These are phyloP conservation scores for Pammene aurita DNA, from an alignment of 2,888 invertebrate species.

Conservation along the genomic window DNA sequence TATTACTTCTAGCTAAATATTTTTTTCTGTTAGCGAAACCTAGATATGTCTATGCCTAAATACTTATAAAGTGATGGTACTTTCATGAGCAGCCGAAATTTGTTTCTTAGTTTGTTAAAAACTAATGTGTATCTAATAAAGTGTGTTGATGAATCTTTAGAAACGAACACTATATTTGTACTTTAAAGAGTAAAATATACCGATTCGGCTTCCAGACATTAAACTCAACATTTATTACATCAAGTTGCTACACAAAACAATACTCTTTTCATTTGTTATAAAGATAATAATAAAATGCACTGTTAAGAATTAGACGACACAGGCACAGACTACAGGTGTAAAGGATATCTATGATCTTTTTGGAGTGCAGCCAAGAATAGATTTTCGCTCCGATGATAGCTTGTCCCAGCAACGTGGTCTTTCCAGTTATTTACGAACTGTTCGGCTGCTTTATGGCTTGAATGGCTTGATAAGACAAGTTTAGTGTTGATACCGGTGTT, in stretches of 20 bases:
- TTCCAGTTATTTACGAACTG: conserved; percentile 29
- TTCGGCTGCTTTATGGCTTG: conserved; percentile 5
- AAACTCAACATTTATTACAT: neutral
- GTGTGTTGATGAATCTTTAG: no score
- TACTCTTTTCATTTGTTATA: neutral
- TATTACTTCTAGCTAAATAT: no score
- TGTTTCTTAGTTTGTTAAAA: no score
- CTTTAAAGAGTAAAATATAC: neutral
- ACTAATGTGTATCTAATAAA: no score
- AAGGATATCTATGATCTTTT: conserved; percentile 31
- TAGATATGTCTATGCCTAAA: no score
- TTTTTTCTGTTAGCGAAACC: no score
- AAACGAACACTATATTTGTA: neutral
- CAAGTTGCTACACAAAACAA: neutral
- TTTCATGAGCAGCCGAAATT: no score
- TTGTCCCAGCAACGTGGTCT: conserved; percentile 27
- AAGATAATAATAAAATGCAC: conserved; percentile 1
- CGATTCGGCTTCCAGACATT: conserved; percentile 4
- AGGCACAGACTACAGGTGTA: conserved; percentile 31
- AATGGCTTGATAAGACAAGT: conserved; percentile 9
- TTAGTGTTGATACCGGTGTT: no score
- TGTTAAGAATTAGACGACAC: conserved; percentile 5
- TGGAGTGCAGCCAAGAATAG: conserved; percentile 28
- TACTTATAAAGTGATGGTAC: no score
- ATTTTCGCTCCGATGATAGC: conserved; percentile 18